A percentile compares a stretch with the other conserved stretches of the same genome.
These are phyloP conservation scores for Todiramphus chloris DNA, from an alignment of 2,113 vertebrate genomes.

Conservation along the genomic window DNA sequence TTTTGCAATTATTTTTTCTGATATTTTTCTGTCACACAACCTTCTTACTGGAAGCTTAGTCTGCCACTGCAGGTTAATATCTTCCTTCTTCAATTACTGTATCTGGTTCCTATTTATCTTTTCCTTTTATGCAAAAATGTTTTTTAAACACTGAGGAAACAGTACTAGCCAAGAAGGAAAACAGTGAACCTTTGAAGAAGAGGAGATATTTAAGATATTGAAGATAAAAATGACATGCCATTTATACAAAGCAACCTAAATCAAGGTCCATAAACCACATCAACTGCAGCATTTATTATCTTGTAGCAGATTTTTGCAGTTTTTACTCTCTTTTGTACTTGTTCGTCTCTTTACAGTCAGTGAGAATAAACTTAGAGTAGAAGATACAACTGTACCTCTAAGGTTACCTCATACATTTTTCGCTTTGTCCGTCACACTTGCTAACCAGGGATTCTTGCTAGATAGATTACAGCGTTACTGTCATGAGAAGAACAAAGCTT, in stretches of 20 bases:
- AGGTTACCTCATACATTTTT: background rate
- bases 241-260: background rate
- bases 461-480: background rate
- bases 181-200: background rate
- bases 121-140: background rate
- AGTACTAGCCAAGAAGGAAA: background rate
- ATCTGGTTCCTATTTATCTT: background rate
- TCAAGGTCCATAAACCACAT: background rate
- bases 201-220: background rate
- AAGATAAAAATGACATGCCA: background rate
- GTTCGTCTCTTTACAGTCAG: background rate
- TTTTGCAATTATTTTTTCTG: background rate
- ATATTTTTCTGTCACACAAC: background rate
- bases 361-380: background rate
- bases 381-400: background rate
- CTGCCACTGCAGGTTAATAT: background rate
- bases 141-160: background rate
- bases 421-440: background rate
- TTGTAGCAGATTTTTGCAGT: background rate
- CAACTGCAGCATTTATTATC: background rate
- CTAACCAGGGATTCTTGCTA: background rate
- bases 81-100: background rate
- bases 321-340: background rate
- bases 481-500: background rate
- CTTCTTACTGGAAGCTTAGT: background rate